Base-by-base conservation (phyloP, 2,888 invertebrate genomes). In the Thereva nobilitata region DNA sequence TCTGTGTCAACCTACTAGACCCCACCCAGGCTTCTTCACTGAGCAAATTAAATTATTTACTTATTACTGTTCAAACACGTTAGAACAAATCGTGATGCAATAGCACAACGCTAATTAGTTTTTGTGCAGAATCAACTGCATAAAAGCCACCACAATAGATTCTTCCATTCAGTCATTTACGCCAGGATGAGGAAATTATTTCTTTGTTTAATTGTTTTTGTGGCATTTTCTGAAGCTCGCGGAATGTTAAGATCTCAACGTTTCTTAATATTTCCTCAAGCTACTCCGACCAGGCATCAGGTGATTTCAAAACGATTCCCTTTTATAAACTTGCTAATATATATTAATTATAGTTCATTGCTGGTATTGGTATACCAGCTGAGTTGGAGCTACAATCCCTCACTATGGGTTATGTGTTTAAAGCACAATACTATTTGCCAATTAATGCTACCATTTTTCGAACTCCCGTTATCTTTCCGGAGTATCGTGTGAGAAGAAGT, bases 391-490 rank as follows among this genome's bases (percentile, higher is more conserved):
- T 55, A 3, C 61, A 71, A 42, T 69, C 71, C 4, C 59, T 71
- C 7, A 68, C 67, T 38, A 54, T 67, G 8, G 71, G 71, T 4
- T 71, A 71, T 63, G 70, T 71, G 5, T 65, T 70, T 23, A 71
- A 70, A 57, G 69, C 70, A 0, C 66, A 71, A 47, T 71, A 67
- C 52, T 68, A 68, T 42, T 42, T 71, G 23, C 71, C 71, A 1
- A 66, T 57, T 9, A 70, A 70, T 61, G 57, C 64, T 5, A 23
- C 54, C 4, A 42, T 64, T 6, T 54, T 53, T 41, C 54, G 40
- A 4, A 44, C 12, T 1, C 55, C 53, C n/a, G 38, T 54, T 8
- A 47, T 64, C 37, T n/a, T 64, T 54, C 47, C 54, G 7, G 54
- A 64, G 12, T 54, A 42, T 40, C 45, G 64, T 4, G 45, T 47